These are phyloP conservation scores for Solenopsis fugax DNA, from an alignment of 1,140 invertebrate species.

Conservation along the genomic window DNA sequence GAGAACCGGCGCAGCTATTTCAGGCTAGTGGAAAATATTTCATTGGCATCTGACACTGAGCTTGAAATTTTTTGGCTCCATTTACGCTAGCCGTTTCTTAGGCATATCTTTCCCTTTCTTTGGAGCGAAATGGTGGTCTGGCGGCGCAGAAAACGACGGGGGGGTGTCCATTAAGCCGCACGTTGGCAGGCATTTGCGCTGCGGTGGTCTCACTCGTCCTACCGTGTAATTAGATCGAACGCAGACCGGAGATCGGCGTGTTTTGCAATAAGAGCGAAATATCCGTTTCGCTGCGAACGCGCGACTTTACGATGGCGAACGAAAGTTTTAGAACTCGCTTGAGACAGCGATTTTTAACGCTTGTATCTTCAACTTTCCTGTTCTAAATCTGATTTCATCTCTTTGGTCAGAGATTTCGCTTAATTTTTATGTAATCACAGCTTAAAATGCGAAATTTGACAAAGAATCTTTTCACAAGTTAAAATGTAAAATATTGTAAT, in stretches of 20 bases:
- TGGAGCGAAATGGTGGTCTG: background rate
- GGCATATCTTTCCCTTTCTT: constrained; percentile 13
- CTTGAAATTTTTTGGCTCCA: background rate
- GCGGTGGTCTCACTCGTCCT: constrained; percentile 38
- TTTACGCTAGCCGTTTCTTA: constrained; percentile 18
- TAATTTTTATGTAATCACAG: background rate
- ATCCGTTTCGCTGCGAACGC: constrained; percentile 4
- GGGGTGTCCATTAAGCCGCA: constrained; percentile 26
- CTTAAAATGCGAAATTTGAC: background rate
- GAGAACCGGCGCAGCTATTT: background rate
- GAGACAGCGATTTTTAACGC: background rate
- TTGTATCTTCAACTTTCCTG: background rate
- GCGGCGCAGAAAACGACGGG: background rate
- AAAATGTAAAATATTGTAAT: background rate
- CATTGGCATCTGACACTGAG: background rate
- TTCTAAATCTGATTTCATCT: background rate
- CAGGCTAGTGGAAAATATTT: background rate
- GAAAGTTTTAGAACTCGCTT: constrained; percentile 1
- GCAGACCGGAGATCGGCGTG: constrained; percentile 21
- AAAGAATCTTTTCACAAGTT: background rate
- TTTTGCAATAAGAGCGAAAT: constrained; percentile 44
- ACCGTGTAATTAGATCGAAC: constrained; percentile 66
- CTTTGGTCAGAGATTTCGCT: background rate
- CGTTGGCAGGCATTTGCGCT: constrained; percentile 16
- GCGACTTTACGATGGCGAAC: constrained; percentile 18